phyloP scores from a whole-genome alignment of 2,113 vertebrate species.

The Pseudolaguvia tuberculata region DNA sequence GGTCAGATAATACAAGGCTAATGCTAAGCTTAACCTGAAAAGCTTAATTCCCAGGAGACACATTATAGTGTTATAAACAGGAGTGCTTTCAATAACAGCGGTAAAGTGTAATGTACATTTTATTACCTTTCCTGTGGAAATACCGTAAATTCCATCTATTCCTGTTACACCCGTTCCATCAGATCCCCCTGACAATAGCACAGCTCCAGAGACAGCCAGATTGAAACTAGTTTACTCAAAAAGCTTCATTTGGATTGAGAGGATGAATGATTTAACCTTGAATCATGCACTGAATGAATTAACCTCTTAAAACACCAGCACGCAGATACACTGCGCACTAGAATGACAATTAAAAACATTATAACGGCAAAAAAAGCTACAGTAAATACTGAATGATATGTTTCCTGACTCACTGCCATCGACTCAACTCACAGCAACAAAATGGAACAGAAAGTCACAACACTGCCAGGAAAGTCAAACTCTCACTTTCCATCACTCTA shows the following conservation, averaged over 20 bases:
- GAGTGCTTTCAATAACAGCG: not conserved
- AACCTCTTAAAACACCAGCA: not conserved
- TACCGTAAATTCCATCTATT: not conserved
- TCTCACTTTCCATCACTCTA: conserved; percentile 7
- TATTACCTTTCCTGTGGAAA: not conserved
- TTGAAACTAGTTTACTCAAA: not conserved
- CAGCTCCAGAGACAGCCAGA: not conserved
- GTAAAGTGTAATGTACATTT: not conserved
- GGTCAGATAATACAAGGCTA: not conserved
- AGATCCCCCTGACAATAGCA: not conserved
- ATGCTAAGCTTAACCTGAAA: not conserved
- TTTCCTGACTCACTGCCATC: not conserved
- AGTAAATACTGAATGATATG: not conserved
- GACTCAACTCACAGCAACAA: conserved; percentile 12
- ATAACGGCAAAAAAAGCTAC: not conserved
- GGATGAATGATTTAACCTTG: not conserved
- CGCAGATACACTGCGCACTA: not conserved
- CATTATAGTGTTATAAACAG: not conserved
- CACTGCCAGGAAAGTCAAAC: conserved; percentile 31
- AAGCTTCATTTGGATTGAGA: not conserved
- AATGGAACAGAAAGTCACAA: conserved; percentile 30
- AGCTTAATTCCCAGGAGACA: not conserved
- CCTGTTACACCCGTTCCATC: not conserved
- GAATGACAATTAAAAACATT: too few species aligned
- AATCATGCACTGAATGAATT: too few species aligned